Evolutionary conservation across 2,797 vertebrate genomes (phyloP), one percentile per base, ranked within the genome.

Genomic region (Lepus townsendii): DNA sequence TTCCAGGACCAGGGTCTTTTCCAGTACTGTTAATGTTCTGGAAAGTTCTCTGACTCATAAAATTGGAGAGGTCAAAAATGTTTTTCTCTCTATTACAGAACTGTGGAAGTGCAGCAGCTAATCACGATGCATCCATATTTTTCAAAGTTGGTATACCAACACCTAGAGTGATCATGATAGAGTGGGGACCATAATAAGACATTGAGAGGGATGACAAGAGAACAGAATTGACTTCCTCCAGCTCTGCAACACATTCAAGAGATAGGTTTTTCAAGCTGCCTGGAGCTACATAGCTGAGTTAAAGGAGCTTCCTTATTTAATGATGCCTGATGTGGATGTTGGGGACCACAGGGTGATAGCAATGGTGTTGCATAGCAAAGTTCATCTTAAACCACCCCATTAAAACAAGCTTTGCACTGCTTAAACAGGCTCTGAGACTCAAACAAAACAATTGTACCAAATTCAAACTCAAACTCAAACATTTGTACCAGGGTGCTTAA

Each of bases 31-130:
- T 93, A 60, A 66, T 71, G 77, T 90, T 85, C 91, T 66, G 47
- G 88, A 95, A 92, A 88, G 17, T 90, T 95, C 88, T 85, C 84
- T 96, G 85, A 83, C 85, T 96, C 69, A 68, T 78, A 77, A 76
- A 76, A 69, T n/a, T 5, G 38, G 9, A 79, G 38, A 69, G 17
- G 65, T 88, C 54, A 30, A n/a, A 75, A 30, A 10, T 4, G 26
- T 38, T 66, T 68, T 76, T 12, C 68, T 76, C 6, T 60, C 57
- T 57, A 2, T 65, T 89, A 75, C 32, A 93, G 32, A 87, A 77
- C n/a, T 68, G 13, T 22, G 14, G 82, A 79, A 86, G 90, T 93
- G 38, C 47, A 79, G 47, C 20, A 62, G 83, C 14, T 54, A 80
- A 52, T 62, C 27, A 73, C 7, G n/a, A 26, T 30, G 14, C 38